These are phyloP conservation scores for Enteromius treurensis DNA, from an alignment of 2,797 vertebrate species.

Conservation along the genomic window DNA sequence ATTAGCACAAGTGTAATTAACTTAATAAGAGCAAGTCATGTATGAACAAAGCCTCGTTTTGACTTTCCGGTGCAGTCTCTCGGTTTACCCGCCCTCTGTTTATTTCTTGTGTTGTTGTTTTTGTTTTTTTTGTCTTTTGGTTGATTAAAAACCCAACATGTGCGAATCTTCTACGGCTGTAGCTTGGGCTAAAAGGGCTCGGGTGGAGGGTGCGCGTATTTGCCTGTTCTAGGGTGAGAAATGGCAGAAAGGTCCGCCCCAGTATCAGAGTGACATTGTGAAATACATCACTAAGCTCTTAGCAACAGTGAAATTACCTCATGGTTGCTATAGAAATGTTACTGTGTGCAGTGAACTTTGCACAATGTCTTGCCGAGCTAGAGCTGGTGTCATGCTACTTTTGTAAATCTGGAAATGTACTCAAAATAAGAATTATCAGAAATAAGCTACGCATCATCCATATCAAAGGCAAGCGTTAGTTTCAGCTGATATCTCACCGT, in stretches of 20 bases:
- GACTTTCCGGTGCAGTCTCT: conserved; percentile 29
- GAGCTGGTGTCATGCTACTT: conserved; percentile 62
- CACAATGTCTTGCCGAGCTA: conserved; percentile 66
- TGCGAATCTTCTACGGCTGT: conserved; percentile 42
- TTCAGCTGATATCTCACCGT: conserved; percentile 81
- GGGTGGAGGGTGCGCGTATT: conserved; percentile 36
- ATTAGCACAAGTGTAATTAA: conserved; percentile 50
- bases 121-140: conserved; percentile 28
- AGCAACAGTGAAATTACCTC: conserved; percentile 76
- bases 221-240: conserved; percentile 46
- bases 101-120: conserved; percentile 8
- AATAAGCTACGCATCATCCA: conserved; percentile 67
- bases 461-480: conserved; percentile 65
- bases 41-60: conserved; percentile 42
- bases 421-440: conserved; percentile 58
- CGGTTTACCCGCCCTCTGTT: conserved; percentile 37
- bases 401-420: conserved; percentile 69
- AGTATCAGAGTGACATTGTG: conserved; percentile 65
- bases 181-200: conserved; percentile 55
- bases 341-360: conserved; percentile 68
- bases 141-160: conserved; percentile 41
- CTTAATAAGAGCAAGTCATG: conserved; percentile 36
- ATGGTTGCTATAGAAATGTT: conserved; percentile 76
- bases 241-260: conserved; percentile 53
- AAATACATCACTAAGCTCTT: conserved; percentile 72